phyloP scores from a whole-genome alignment of 2,888 invertebrate genomes.

The Siphlonurus alternatus region DNA sequence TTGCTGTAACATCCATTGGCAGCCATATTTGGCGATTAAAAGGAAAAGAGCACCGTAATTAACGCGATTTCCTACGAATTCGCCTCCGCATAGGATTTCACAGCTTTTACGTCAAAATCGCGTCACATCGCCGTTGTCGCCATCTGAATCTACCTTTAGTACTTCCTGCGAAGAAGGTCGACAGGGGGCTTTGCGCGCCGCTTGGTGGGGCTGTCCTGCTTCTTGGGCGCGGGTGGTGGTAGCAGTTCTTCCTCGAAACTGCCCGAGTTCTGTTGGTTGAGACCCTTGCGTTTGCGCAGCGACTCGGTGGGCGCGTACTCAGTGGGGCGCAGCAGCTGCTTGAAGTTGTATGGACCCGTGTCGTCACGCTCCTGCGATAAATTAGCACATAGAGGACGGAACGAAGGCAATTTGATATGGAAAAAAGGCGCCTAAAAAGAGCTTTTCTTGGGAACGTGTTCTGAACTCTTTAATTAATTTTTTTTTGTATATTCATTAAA shows the following conservation, averaged over 20 bases:
- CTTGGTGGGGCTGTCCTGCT: not conserved
- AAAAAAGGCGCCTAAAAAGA: not conserved
- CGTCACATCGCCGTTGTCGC: no score
- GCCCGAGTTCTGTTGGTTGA: not conserved
- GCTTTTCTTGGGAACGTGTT: no score
- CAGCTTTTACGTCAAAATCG: no score
- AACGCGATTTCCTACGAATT: no score
- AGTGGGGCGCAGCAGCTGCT: slow-evolving; percentile 44
- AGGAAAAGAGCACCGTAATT: no score
- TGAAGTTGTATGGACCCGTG: slow-evolving; percentile 49
- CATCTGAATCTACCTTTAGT: no score
- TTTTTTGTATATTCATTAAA: no score
- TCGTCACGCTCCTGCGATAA: slow-evolving; percentile 23
- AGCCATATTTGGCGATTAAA: no score
- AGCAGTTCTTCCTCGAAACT: not conserved
- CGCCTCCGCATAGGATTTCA: no score
- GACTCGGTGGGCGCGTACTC: slow-evolving; percentile 49
- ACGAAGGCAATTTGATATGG: not conserved
- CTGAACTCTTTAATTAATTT: no score
- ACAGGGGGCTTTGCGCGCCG: not conserved
- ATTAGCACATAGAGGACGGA: not conserved
- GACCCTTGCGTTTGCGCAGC: slow-evolving; percentile 41
- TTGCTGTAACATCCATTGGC: no score
- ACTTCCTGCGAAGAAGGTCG: not conserved
- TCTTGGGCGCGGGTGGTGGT: not conserved